Evolutionary conservation across 2,797 vertebrate genomes (phyloP).

Genomic region (Pogoniulus pusillus): DNA sequence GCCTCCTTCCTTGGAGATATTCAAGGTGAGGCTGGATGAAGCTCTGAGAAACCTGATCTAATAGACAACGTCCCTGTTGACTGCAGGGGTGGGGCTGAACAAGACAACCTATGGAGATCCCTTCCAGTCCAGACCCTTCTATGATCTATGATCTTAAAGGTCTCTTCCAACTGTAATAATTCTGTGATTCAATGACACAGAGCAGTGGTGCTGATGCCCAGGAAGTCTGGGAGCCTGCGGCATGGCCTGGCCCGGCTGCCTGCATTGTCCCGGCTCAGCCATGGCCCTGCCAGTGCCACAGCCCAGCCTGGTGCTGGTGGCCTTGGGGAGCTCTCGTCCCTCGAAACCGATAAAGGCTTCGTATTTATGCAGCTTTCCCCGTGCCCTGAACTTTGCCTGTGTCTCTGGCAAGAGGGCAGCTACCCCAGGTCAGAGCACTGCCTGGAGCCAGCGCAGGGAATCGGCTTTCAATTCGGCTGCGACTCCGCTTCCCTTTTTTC

Average conservation of each 20-base stretch:
- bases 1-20: too few relatives aligned
- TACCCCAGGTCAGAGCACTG: conserved; percentile 77
- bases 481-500: conserved; percentile 67
- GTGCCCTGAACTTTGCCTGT: conserved; percentile 58
- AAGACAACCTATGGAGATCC: too few relatives aligned
- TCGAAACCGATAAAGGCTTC: background rate
- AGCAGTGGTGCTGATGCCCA: background rate
- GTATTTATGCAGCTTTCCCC: conserved; percentile 72
- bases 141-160: too few relatives aligned
- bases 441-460: conserved; percentile 69
- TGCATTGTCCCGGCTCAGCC: background rate
- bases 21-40: too few relatives aligned
- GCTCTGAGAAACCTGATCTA: too few relatives aligned
- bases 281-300: background rate
- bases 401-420: conserved; percentile 71
- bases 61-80: too few relatives aligned
- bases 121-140: too few relatives aligned
- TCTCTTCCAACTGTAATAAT: too few relatives aligned
- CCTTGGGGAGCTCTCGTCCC: background rate
- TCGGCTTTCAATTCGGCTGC: conserved; percentile 75
- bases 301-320: background rate
- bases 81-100: too few relatives aligned
- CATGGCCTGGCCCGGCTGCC: fast-evolving
- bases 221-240: background rate
- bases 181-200: too few relatives aligned